Percentiles rank a stretch among this genome's conserved stretches.
Conservation (phyloP, 2,113 vertebrate genomes). For the Rhinolophus sinicus region DNA sequence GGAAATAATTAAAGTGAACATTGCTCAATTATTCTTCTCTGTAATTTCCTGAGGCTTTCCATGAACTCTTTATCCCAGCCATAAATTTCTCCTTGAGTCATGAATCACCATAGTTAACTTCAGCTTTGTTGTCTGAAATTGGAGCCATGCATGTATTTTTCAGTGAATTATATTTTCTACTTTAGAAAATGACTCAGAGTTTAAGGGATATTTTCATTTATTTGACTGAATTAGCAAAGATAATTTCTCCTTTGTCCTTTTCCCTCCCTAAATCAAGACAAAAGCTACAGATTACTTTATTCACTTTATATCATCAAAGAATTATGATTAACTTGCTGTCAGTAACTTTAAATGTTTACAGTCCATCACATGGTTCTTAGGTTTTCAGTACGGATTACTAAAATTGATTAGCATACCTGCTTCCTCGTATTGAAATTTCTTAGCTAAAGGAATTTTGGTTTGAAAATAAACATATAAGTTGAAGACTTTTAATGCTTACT, state of each 20-base stretch:
- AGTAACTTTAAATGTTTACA: not conserved
- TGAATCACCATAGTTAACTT: not conserved
- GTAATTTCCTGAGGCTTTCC: not conserved
- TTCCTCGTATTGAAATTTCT: not conserved
- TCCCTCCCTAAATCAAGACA: not conserved
- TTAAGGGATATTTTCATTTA: not conserved
- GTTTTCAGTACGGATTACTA: not conserved
- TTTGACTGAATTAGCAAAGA: conserved; percentile 25
- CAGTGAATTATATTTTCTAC: not conserved
- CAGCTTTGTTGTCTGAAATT: conserved; percentile 46
- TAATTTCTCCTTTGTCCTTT: conserved; percentile 38
- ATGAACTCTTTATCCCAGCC: not conserved
- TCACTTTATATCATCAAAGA: not conserved
- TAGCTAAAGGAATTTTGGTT: conserved; percentile 26
- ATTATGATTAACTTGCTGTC: not conserved
- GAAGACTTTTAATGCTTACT: not conserved
- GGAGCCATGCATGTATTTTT: not conserved
- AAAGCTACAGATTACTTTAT: conserved; percentile 17
- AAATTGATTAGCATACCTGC: not conserved
- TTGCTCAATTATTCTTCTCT: not conserved
- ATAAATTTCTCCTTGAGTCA: not conserved
- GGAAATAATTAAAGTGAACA: not conserved
- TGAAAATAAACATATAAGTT: conserved; percentile 40
- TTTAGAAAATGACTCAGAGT: conserved; percentile 27
- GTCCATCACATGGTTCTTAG: not conserved